Percentiles rank a stretch among this genome's conserved stretches.
Conservation (phyloP, 2,888 invertebrate genomes). For the Callyntrura sp. region DNA sequence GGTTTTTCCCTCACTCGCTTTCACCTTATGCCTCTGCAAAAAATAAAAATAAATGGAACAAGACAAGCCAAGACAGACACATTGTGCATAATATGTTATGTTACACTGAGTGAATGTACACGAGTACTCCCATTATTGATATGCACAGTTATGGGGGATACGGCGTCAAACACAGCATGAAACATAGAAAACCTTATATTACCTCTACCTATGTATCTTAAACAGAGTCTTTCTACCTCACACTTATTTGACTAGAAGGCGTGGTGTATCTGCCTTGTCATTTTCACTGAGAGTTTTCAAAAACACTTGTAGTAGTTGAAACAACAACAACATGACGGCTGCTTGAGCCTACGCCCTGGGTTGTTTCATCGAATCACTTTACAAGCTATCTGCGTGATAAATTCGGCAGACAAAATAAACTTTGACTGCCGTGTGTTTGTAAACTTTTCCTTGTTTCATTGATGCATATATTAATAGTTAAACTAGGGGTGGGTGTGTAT, state of each 20-base stretch:
- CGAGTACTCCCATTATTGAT: not conserved
- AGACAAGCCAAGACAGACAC: slow-evolving; percentile 36
- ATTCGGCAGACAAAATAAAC: slow-evolving; percentile 54
- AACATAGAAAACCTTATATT: too few species aligned
- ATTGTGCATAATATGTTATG: slow-evolving; percentile 26
- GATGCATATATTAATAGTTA: slow-evolving; percentile 47
- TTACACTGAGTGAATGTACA: too few species aligned
- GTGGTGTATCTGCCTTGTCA: slow-evolving; percentile 39
- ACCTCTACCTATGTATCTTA: not conserved
- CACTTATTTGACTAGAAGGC: slow-evolving; percentile 60
- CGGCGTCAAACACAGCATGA: too few species aligned
- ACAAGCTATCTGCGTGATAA: not conserved
- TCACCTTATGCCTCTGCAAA: not conserved
- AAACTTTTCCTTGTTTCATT: slow-evolving; percentile 3
- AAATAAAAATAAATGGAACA: slow-evolving; percentile 33
- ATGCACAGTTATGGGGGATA: too few species aligned
- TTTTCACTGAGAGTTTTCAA: not conserved
- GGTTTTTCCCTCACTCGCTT: not conserved
- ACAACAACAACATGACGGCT: slow-evolving; percentile 12
- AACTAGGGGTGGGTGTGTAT: not conserved
- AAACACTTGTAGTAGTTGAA: not conserved
- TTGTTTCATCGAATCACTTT: slow-evolving; percentile 37
- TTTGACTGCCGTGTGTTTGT: slow-evolving; percentile 21
- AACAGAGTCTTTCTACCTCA: not conserved
- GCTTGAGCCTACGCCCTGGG: not conserved